Evolutionary conservation across 2,797 vertebrate genomes (phyloP), one percentile per base, ranked within the genome.

Genomic region (Syndactyla subalaris): DNA sequence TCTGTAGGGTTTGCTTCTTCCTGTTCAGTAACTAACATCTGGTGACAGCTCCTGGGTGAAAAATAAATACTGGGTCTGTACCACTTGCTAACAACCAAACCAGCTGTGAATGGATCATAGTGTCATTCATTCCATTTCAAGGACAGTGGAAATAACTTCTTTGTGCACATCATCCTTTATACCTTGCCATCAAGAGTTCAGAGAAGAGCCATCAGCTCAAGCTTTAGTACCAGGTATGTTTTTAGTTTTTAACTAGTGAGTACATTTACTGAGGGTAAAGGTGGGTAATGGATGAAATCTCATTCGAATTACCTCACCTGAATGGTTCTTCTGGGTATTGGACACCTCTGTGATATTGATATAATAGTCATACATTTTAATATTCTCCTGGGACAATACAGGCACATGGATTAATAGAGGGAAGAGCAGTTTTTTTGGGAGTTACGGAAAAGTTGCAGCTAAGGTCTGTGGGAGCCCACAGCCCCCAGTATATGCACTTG

Each of bases 401-500:
- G 63, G 20, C 45, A 38, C 55, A 72, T 23, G 48, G 26, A 36
- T 63, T 65, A 71, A 63, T 41, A 65, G 54, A 85, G 89, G 45
- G 38, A 83, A 62, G 41, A 43, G 13, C 16, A 17, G 4, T 2
- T 46, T 82, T 48, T 8, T 5, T 5, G 13, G 7, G 48, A 66
- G 9, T 62, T 84, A 39, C 2, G 5, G 80, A 55, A 30, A 34
- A 67, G 74, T n/a, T 23, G 41, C 36, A 61, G 36, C 41, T 45
- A 18, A n/a, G 30, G 41, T 65, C 41, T 65, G 15, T n/a, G 41
- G 43, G 41, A 65, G 11, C 41, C 30, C n/a, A 9, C 62, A n/a
- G 8, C 17, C 20, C 15, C 52, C 16, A 41, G 32, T 29, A 6
- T 39, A 8, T 0, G 0, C 29, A 38, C 24, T 36, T 58, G 26